These are phyloP conservation scores for Hexactinellida sp. DNA, from an alignment of 37 sponge, comb jelly and placozoan species.

Conservation along the genomic window DNA sequence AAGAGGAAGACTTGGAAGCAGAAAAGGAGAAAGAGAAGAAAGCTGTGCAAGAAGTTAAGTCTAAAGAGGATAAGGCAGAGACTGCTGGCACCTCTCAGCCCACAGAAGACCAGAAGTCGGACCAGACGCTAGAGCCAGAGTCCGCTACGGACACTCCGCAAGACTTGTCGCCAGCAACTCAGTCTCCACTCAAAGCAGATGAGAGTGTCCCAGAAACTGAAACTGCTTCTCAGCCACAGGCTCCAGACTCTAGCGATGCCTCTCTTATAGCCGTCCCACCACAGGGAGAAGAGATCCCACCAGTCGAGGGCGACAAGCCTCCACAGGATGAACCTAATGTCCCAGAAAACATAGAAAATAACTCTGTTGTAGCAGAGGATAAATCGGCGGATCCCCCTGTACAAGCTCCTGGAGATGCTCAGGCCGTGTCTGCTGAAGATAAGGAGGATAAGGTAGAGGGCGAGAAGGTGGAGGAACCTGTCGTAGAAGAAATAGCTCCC, in stretches of 20 bases:
- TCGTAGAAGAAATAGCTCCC: background rate
- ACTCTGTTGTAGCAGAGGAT: background rate
- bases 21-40: slow-evolving; percentile 17
- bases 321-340: background rate
- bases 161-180: background rate
- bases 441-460: background rate
- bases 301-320: too few relatives aligned
- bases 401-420: background rate
- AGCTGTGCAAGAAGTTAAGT: background rate
- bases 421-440: background rate
- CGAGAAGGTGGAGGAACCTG: background rate
- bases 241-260: background rate
- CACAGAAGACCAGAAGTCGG: background rate
- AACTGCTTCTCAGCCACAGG: background rate
- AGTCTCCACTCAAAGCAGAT: background rate
- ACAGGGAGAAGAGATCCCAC: background rate
- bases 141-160: background rate
- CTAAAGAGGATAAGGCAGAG: background rate
- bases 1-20: slow-evolving; percentile 20
- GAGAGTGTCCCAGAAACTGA: slow-evolving; percentile 21
- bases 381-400: background rate
- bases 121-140: background rate
- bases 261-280: too few relatives aligned
- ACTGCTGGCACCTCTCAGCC: background rate
- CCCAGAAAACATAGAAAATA: background rate